Percentiles rank a stretch among this genome's conserved stretches.
phyloP scores from a whole-genome alignment of 2,888 invertebrate genomes.

The Pollenia amentaria region DNA sequence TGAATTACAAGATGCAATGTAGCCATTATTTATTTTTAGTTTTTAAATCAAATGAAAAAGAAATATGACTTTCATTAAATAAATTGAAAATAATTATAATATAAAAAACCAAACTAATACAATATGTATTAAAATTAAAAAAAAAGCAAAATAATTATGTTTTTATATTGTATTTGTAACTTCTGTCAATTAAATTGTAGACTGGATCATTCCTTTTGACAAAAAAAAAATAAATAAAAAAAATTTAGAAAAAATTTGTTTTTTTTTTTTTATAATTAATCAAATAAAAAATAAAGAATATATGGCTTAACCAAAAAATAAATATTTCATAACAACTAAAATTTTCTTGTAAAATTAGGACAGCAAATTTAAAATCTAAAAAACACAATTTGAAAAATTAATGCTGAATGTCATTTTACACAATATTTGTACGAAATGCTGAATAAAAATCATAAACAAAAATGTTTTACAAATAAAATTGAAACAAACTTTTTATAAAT shows the following conservation, averaged over 20 bases:
- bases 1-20: constrained; percentile 34
- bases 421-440: not conserved
- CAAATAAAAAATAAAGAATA: constrained; percentile 20
- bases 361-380: not conserved
- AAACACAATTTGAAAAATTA: constrained; percentile 12
- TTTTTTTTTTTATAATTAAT: constrained; percentile 45
- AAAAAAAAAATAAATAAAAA: constrained; percentile 56
- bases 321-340: constrained; percentile 27
- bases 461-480: not conserved
- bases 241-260: constrained; percentile 52
- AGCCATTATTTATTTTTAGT: constrained; percentile 45
- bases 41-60: constrained; percentile 9
- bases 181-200: constrained; percentile 85
- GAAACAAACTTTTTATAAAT: not conserved
- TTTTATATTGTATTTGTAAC: constrained; percentile 81
- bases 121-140: constrained; percentile 7
- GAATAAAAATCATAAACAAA: constrained; percentile 24
- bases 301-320: constrained; percentile 29
- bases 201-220: constrained; percentile 81
- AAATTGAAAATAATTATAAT: constrained; percentile 12
- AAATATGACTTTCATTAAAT: constrained; percentile 6
- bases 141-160: constrained; percentile 21
- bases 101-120: constrained; percentile 5
- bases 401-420: constrained; percentile 1
- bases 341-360: not conserved